Percentiles rank a stretch among this genome's conserved stretches.
These are phyloP conservation scores for Centrocercus urophasianus DNA, from an alignment of 2,113 vertebrate species.

Conservation along the genomic window DNA sequence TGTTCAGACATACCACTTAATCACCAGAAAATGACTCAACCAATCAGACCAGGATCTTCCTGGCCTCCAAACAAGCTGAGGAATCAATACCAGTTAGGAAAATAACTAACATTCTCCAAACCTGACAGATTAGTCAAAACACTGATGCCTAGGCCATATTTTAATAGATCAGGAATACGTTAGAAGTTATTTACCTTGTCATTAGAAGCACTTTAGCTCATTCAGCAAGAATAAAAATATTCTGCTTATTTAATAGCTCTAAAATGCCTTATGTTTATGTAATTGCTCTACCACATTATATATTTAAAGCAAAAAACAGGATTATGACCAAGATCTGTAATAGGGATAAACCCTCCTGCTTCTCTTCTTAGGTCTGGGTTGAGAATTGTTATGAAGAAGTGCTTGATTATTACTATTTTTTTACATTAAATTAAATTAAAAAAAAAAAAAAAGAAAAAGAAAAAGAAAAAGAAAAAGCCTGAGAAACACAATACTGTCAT, in stretches of 20 bases:
- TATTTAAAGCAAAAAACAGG: slow-evolving; percentile 34
- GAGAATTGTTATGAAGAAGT: not conserved
- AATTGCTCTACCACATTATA: slow-evolving; percentile 35
- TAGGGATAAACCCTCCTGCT: not conserved
- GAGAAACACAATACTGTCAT: not conserved
- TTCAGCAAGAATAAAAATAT: not conserved
- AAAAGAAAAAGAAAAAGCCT: not conserved
- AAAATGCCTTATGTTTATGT: slow-evolving; percentile 38
- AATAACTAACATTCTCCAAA: not conserved
- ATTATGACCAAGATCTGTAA: not conserved
- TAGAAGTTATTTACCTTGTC: not conserved
- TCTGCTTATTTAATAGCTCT: slow-evolving; percentile 35
- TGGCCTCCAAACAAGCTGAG: slow-evolving; percentile 17
- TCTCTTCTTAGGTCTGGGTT: not conserved
- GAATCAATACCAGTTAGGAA: not conserved
- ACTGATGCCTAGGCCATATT: not conserved
- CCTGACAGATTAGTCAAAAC: not conserved
- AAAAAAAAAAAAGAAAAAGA: not conserved
- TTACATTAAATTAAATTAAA: not conserved
- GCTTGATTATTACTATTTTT: not conserved
- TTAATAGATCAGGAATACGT: not conserved
- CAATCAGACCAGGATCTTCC: slow-evolving; percentile 48
- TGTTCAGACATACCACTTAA: slow-evolving; percentile 74
- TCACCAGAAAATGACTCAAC: slow-evolving; percentile 74
- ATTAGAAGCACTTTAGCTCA: not conserved